Base-by-base conservation (phyloP, 2,888 invertebrate genomes). In the Ornithoptera alexandrae region DNA sequence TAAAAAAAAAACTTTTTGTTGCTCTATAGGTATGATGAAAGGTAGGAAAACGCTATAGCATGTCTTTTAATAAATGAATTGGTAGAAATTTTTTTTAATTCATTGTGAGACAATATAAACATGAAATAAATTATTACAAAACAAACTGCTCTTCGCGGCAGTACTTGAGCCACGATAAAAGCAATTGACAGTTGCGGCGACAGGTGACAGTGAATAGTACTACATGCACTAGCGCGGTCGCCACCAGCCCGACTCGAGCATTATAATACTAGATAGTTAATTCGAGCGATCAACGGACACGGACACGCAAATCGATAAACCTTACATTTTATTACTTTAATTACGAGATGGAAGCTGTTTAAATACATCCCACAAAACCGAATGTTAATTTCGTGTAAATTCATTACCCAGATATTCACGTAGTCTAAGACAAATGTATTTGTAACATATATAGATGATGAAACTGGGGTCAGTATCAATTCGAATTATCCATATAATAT, bases 151-250 rank as follows among this genome's bases (percentile, higher is more conserved):
- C 42, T 15, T 36, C 56, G 42, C 65, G 46, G 30, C n/a, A 63
- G 59, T 62, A 65, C 17, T 24, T 69, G 68, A 58, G 61, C n/a
- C 36, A 36, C 56, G 22, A 58, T 62, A 70, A 65, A 62, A 62
- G 42, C 61, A 57, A 57, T 67, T 39, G 67, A 62, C 50, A 39
- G 61, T 67, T 67, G 56, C 15, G 53, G 56, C 61, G 39, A 62
- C 61, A 22, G 12, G 67, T 56, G 50, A 67, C 67, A 62, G 18
- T 39, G 20, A 56, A 62, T 62, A 53, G n/a, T 46, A 46, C 15
- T 67, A 30, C 30, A 67, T 61, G 20, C 53, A 61, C 59, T 65
- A 20, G 50, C 39, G 20, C 53, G 24, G 36, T 50, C 18, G 17
- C 50, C 15, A 18, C 10, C 50, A 15, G 17, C 3, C 53, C 5